These are phyloP conservation scores for Dasysyrphus albostriatus DNA, from an alignment of 2,888 invertebrate species.

Conservation along the genomic window DNA sequence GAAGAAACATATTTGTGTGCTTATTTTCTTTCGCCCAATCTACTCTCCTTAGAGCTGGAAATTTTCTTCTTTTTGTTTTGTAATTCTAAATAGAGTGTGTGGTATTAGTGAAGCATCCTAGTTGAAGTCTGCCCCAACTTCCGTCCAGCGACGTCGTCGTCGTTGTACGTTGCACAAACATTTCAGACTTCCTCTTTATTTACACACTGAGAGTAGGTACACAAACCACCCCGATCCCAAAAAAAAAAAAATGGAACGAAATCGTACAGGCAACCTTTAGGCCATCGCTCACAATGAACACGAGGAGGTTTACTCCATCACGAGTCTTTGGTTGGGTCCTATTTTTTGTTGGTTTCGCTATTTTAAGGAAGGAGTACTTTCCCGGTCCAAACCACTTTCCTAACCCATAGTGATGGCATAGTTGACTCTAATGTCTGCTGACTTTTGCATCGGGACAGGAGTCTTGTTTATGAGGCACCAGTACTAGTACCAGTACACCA, in stretches of 20 bases:
- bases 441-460: slow-evolving; percentile 70
- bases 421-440: slow-evolving; percentile 74
- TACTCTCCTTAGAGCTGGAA: slow-evolving; percentile 31
- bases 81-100: slow-evolving; percentile 45
- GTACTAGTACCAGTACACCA: slow-evolving; percentile 2
- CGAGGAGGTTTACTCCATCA: slow-evolving; percentile 59
- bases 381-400: slow-evolving; percentile 62
- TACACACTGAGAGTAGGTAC: slow-evolving; percentile 27
- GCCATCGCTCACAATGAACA: slow-evolving; percentile 46
- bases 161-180: slow-evolving; percentile 43
- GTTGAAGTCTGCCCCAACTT: slow-evolving; percentile 35
- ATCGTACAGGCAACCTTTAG: slow-evolving; percentile 43
- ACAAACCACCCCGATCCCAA: slow-evolving; percentile 21
- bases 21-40: slow-evolving; percentile 28
- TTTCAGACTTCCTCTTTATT: slow-evolving; percentile 43
- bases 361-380: slow-evolving; percentile 38
- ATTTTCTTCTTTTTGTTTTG: slow-evolving; percentile 30
- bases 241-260: slow-evolving; percentile 63
- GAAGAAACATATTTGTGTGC: slow-evolving; percentile 20
- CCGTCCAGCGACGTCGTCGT: slow-evolving; percentile 43
- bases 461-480: slow-evolving; percentile 70
- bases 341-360: slow-evolving; percentile 10
- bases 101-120: slow-evolving; percentile 32
- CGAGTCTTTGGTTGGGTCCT: slow-evolving; percentile 30
- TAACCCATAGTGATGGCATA: slow-evolving; percentile 69